Base-by-base conservation (phyloP, 2,888 invertebrate genomes). In the Caenorhabditis drosophilae region DNA sequence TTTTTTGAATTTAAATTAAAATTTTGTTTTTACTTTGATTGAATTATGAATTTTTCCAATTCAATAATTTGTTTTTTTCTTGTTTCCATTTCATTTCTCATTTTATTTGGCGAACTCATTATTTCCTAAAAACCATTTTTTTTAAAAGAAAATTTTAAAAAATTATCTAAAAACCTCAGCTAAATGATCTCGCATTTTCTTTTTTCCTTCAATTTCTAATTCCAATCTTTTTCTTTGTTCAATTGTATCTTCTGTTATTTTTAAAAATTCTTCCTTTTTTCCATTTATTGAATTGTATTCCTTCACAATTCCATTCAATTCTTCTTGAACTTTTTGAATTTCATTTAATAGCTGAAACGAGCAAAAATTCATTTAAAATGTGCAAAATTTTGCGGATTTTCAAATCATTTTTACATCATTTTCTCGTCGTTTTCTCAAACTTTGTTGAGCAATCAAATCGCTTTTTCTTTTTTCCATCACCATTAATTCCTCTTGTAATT, bases 31-130 rank as follows among this genome's bases (percentile, higher is more conserved):
- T 26, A 57, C 57, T 51, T 50, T 15, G 57, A 23, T 0, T 12
- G 7, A n/a, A 18, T 35, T 1, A 51, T 7, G 18, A 31, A 27
- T 12, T 60, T 48, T 4, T 27, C 45, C n/a, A 54, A 15, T 45
- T 50, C 54, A 26, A 50, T 54, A n/a, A 60, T 60, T 18, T 50
- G 54, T 31, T 46, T 49, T 41, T 54, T 60, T 20, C 54, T 44
- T 12, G 23, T 16, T 1, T 12, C 34, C 49, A 60, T 60, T 46
- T 60, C 60, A 3, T 25, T 23, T 49, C 31, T 45, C 45, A 60
- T 15, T 23, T 50, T 44, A 34, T 54, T 50, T 12, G 60, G 60
- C 0, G 60, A 60, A 11, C 27, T 15, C 2, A 60, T 40, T 9
- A 60, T 25, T 45, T 60, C 60, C 50, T 50, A n/a, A 36, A 36